Evolutionary conservation across 1,140 invertebrate genomes (phyloP), one percentile per base, ranked within the genome.

Genomic region (Pomacea maculata): DNA sequence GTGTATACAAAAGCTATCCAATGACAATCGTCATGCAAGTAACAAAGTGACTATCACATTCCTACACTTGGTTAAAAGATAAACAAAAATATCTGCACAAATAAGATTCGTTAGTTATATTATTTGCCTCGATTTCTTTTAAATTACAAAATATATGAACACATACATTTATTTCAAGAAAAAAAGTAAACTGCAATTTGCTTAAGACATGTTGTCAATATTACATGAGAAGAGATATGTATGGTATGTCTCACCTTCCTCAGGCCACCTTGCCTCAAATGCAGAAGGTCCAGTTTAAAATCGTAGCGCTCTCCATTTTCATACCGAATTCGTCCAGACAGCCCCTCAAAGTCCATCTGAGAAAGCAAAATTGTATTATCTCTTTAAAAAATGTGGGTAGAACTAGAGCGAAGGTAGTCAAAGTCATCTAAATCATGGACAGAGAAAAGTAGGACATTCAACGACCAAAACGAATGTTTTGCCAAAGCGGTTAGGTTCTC

Each of bases 251-350:
- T 12, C 12, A 96, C 96, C 94, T 97, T 97, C 72, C 81, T 77
- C 12, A 91, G 54, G 93, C 94, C 93, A 95, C 95, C 34, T 94
- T 95, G 87, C 95, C 95, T 97, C 94, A 98, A 95, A 91, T 98
- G 96, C 78, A 99, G 95, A 61, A 99, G 94, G 87, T 98, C 96
- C 52, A 99, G 93, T 0, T 95, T 95, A 89, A 98, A 98, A 92
- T 98, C 97, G 83, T 95, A 94, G 83, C 97, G 92, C 85, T 95
- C 93, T 65, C 97, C 97, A 86, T 95, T 84, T n/a, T 87, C 86
- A 81, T 86, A 89, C 1, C 81, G 82, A 17, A 90, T 80, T 67
- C 78, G 75, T 15, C 89, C 89, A 4, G 89, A 88, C 45, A 90
- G 78, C 11, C 89, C 88, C n/a, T 88, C 86, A 85, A 98, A 94